Percentiles rank a stretch among this genome's conserved stretches.
Evolutionary conservation across 1,140 invertebrate species (phyloP).

Genomic region (Caerostris darwini): DNA sequence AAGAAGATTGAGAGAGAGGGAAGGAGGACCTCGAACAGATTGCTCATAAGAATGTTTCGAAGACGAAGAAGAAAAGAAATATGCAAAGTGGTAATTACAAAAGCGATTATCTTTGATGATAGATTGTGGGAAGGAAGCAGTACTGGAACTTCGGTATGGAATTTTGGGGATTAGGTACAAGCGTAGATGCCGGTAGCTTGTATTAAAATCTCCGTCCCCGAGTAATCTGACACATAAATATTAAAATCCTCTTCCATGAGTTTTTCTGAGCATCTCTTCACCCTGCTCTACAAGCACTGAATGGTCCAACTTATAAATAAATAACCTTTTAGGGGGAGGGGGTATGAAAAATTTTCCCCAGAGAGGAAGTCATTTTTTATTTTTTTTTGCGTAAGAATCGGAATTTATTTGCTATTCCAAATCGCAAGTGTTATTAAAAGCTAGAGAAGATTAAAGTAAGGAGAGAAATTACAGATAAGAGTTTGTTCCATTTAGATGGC

Average conservation of each 20-base stretch:
- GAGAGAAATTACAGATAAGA: not conserved
- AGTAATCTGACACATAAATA: slow-evolving; percentile 57
- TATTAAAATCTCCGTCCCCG: slow-evolving; percentile 28
- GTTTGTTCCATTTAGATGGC: not conserved
- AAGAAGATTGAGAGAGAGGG: not conserved
- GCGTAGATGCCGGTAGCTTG: slow-evolving; percentile 44
- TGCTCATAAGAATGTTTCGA: slow-evolving; percentile 62
- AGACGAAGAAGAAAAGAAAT: slow-evolving; percentile 54
- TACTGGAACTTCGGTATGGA: slow-evolving; percentile 41
- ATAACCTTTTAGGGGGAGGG: not conserved
- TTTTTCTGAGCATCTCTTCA: slow-evolving; percentile 14
- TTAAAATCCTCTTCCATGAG: slow-evolving; percentile 56
- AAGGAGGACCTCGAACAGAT: slow-evolving; percentile 21
- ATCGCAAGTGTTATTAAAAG: not conserved
- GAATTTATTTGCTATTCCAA: slow-evolving; percentile 12
- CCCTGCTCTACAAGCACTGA: not conserved
- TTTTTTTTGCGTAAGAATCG: not conserved
- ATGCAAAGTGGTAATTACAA: slow-evolving; percentile 74
- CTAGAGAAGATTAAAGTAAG: not conserved
- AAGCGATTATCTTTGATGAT: slow-evolving; percentile 72
- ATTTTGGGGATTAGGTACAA: slow-evolving; percentile 23
- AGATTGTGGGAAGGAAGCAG: slow-evolving; percentile 63
- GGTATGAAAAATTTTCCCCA: not conserved
- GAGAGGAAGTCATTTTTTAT: not conserved
- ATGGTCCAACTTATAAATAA: slow-evolving; percentile 40